Base-by-base conservation (phyloP, 2,113 vertebrate species). In the Brienomyrus longianalis region DNA sequence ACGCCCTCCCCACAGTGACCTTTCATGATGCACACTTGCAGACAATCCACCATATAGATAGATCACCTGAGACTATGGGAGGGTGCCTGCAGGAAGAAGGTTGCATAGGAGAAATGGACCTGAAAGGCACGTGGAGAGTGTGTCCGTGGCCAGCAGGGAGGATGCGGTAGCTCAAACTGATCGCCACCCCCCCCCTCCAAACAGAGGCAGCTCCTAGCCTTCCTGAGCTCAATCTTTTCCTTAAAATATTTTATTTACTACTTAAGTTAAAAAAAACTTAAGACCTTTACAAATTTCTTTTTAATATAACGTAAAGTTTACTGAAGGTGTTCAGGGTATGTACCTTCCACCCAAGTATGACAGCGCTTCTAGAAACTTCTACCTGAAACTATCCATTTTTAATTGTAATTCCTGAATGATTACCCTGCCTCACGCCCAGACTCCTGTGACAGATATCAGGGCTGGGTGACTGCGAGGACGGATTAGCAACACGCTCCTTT, bases 311-410 rank as follows among this genome's bases (percentile, higher is more conserved):
- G 19, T n/a, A 87, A 87, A 47, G 83, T 84, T 84, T 84, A 48
- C 83, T 47, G 39, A 47, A 48, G 45, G 45, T 23, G 45, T 54
- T 87, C 50, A 54, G 85, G n/a, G 85, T 35, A 52, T 19, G 17
- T 87, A 19, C 51, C 50, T 54, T 54, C 85, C 85, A 87, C 51
- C 27, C 51, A 39, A 87, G 50, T 87, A 35, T 54, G 85, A 54
- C 85, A 31, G 83, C 84, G 43, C n/a, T 48, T 86, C 47, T 51
- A 51, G 85, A 87, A 84, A 84, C 83, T 84, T 48, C 43, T 10
- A 84, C 83, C 83, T 84, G 85, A 87, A 87, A 52, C 85, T 54
- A 35, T 87, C 51, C 31, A 52, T 87, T 87, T 87, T 50, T 50
- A 54, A 48, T 52, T 54, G 23, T 54, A 87, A 87, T 87, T 87